Percentiles rank a stretch among this genome's conserved stretches.
Conservation (phyloP, 2,797 vertebrate genomes). For the Gymnothorax javanicus region DNA sequence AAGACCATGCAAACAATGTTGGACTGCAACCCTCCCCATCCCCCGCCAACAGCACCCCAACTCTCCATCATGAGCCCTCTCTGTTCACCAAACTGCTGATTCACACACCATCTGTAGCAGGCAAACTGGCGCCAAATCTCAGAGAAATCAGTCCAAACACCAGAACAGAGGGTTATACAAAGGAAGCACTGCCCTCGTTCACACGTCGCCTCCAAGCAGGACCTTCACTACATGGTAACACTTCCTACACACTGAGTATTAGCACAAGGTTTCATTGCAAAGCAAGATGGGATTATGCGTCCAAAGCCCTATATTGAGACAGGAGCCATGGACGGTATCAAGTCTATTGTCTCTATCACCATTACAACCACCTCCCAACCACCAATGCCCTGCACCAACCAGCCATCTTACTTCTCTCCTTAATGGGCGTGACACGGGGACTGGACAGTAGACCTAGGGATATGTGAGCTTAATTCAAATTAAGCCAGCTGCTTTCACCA, state of each 20-base stretch:
- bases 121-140: not conserved
- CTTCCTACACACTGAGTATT: slow-evolving; percentile 11
- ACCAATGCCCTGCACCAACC: not conserved
- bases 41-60: not conserved
- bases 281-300: slow-evolving; percentile 2
- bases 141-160: not conserved
- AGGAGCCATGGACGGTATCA: not conserved
- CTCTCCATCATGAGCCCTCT: not conserved
- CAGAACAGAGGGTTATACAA: slow-evolving; percentile 12
- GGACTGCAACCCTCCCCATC: not conserved
- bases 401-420: not conserved
- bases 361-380: not conserved
- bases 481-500: not conserved
- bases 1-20: not conserved
- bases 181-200: not conserved
- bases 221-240: not conserved
- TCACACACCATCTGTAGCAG: slow-evolving; percentile 20
- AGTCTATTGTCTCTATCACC: not conserved
- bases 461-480: not conserved
- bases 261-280: not conserved
- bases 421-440: not conserved
- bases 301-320: not conserved
- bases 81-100: slow-evolving; percentile 12
- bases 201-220: not conserved
- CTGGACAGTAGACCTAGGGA: not conserved